phyloP scores from a whole-genome alignment of 1,140 invertebrate species.

The Papilio polytes region DNA sequence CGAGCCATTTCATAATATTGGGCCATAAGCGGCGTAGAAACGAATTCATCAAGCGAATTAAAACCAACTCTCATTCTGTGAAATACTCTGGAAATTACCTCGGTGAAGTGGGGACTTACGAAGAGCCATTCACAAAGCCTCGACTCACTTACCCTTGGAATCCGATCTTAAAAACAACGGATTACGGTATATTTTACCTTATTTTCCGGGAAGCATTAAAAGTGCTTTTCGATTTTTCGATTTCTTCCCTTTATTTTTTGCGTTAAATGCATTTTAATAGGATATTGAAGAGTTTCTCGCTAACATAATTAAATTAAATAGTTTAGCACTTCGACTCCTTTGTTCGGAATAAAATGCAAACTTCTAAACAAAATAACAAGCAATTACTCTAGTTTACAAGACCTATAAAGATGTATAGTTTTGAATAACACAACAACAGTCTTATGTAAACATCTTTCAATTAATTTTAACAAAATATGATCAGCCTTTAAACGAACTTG shows the following conservation, averaged over 20 bases:
- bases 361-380: too few species aligned
- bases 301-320: neutral
- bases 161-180: neutral
- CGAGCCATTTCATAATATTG: conserved; percentile 7
- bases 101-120: conserved; percentile 23
- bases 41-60: conserved; percentile 31
- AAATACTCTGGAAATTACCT: conserved; percentile 32
- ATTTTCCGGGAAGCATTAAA: neutral
- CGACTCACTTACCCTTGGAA: neutral
- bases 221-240: conserved; percentile 21
- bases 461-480: neutral
- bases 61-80: conserved; percentile 28
- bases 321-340: neutral
- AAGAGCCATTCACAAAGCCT: neutral
- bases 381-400: too few species aligned
- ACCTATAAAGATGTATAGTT: too few species aligned
- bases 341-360: neutral
- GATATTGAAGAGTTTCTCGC: neutral
- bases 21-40: conserved; percentile 26
- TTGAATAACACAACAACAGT: too few species aligned
- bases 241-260: neutral
- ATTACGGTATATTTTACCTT: neutral
- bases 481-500: neutral
- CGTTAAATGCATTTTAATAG: conserved; percentile 16
- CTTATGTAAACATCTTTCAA: too few species aligned